These are phyloP conservation scores for Sialia sialis DNA, from an alignment of 2,113 vertebrate genomes.

Conservation along the genomic window DNA sequence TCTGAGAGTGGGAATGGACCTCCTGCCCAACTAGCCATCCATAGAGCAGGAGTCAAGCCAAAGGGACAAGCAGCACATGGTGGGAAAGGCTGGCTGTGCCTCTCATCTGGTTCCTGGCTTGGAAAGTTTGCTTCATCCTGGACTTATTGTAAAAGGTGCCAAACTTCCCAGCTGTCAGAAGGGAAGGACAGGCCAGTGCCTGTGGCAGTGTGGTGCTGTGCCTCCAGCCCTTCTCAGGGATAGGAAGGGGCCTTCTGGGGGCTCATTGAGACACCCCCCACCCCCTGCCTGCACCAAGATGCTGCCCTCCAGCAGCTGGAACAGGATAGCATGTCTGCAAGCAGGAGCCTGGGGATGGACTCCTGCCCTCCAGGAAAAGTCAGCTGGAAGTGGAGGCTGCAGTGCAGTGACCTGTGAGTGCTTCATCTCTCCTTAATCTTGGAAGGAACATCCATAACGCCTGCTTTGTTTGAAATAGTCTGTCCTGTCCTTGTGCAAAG, in stretches of 20 bases:
- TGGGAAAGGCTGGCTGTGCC: neutral
- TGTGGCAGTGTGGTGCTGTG: neutral
- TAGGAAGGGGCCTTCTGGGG: neutral
- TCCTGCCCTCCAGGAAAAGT: neutral
- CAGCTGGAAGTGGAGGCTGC: neutral
- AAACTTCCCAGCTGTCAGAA: fast-evolving
- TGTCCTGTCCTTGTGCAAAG: neutral
- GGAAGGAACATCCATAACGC: neutral
- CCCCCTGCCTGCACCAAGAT: neutral
- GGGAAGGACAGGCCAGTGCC: neutral
- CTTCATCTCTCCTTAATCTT: neutral
- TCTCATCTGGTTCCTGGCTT: neutral
- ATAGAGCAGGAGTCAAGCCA: neutral
- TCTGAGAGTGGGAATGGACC: neutral
- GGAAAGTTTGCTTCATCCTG: neutral
- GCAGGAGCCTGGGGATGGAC: neutral
- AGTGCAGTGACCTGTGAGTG: neutral
- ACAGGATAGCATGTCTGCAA: fast-evolving
- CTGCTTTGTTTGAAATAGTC: neutral
- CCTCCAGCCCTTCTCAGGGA: neutral
- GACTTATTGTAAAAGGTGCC: neutral
- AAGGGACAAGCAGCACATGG: neutral
- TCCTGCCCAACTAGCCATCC: fast-evolving
- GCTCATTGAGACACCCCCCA: neutral
- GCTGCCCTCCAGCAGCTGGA: neutral